Percentiles rank a stretch among this genome's conserved stretches.
These are phyloP conservation scores for Melitaea athalia DNA, from an alignment of 2,888 invertebrate genomes.

Conservation along the genomic window DNA sequence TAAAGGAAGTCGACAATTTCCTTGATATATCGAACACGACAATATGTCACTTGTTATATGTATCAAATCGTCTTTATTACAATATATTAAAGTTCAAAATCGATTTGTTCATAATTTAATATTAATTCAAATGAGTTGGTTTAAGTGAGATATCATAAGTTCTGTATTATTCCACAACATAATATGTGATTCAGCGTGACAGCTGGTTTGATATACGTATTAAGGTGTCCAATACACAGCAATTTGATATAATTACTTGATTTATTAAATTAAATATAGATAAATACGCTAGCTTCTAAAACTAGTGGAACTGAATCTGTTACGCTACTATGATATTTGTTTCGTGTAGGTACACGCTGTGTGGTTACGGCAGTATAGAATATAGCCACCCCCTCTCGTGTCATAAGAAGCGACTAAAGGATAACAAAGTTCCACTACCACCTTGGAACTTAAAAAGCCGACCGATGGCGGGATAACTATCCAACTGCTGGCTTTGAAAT, in stretches of 20 bases:
- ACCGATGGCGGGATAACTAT: too few relatives aligned
- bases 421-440: too few relatives aligned
- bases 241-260: neutral
- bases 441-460: too few relatives aligned
- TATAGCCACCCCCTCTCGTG: too few relatives aligned
- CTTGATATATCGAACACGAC: conserved; percentile 36
- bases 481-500: too few relatives aligned
- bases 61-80: neutral
- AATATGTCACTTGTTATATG: conserved; percentile 1
- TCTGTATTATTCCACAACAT: conserved; percentile 32
- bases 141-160: conserved; percentile 34
- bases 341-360: too few relatives aligned
- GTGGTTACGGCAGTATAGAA: too few relatives aligned
- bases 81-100: conserved; percentile 4
- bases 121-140: conserved; percentile 5
- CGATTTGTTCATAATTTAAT: neutral
- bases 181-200: conserved; percentile 29
- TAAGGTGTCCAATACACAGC: conserved; percentile 12
- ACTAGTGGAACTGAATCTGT: too few relatives aligned
- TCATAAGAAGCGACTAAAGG: too few relatives aligned
- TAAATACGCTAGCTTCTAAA: too few relatives aligned
- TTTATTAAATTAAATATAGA: too few relatives aligned
- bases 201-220: conserved; percentile 25
- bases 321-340: too few relatives aligned
- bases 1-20: conserved; percentile 38